A percentile compares a stretch with the other conserved stretches of the same genome.
These are phyloP conservation scores for Microctonus brassicae DNA, from an alignment of 2,888 invertebrate genomes.

Conservation along the genomic window DNA sequence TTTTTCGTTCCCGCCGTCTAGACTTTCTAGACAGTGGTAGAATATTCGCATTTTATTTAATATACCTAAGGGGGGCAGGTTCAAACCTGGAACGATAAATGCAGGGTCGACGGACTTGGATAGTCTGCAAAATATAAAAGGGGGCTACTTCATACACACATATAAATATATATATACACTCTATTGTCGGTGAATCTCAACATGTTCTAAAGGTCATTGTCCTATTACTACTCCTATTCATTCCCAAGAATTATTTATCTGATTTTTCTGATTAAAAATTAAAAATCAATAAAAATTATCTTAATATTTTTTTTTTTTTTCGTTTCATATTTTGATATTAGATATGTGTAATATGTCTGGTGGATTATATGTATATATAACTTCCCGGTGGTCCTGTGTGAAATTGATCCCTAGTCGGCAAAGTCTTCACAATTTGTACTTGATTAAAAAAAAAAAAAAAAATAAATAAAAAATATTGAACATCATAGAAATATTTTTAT, in stretches of 20 bases:
- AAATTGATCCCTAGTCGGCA: neutral
- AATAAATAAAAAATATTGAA: too few relatives aligned
- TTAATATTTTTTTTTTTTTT: too few relatives aligned
- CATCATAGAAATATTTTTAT: neutral
- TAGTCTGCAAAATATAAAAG: conserved; percentile 4
- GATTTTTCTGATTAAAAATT: neutral
- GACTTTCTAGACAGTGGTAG: conserved; percentile 29
- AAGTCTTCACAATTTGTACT: neutral
- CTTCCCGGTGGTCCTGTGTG: neutral
- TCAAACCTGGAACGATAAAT: conserved; percentile 13
- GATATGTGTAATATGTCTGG: neutral
- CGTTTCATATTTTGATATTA: too few relatives aligned
- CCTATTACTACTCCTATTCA: neutral
- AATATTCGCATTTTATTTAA: neutral
- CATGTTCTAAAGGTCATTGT: conserved; percentile 4
- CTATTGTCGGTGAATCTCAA: neutral
- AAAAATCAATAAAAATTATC: neutral
- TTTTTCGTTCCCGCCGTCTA: conserved; percentile 32
- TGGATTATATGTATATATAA: neutral
- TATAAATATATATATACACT: neutral
- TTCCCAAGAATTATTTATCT: neutral
- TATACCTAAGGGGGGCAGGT: conserved; percentile 21
- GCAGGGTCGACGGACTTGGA: conserved; percentile 32
- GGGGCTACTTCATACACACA: neutral
- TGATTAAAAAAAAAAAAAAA: neutral